Conservation (phyloP, 2,888 invertebrate genomes). For the Griposia aprilina region DNA sequence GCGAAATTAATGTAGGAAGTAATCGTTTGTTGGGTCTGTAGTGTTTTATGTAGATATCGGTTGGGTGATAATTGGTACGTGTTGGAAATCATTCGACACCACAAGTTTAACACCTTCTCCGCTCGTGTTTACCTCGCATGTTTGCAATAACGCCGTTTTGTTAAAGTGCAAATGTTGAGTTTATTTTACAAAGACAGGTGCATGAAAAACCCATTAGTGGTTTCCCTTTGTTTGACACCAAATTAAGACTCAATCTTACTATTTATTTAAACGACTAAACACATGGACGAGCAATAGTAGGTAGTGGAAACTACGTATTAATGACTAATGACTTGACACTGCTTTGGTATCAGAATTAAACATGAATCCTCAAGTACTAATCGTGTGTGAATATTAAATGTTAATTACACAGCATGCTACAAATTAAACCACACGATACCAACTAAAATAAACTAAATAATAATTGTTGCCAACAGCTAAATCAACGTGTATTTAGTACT, state of each 20-base stretch:
- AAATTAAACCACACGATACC: slow-evolving; percentile 47
- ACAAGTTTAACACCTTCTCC: slow-evolving; percentile 83
- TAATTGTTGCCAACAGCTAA: slow-evolving; percentile 61
- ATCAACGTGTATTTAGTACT: slow-evolving; percentile 70
- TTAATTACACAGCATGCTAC: slow-evolving; percentile 35
- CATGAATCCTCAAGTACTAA: slow-evolving; percentile 8
- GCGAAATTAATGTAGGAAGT: slow-evolving; percentile 75
- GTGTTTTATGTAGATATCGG: slow-evolving; percentile 81
- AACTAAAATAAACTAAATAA: slow-evolving; percentile 51
- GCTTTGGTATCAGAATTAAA: neutral
- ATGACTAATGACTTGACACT: slow-evolving; percentile 12
- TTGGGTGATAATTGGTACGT: slow-evolving; percentile 86
- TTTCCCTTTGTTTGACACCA: slow-evolving; percentile 57
- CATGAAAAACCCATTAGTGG: slow-evolving; percentile 73
- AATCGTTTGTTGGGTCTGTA: slow-evolving; percentile 75
- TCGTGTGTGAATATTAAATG: slow-evolving; percentile 34
- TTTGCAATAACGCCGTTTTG: slow-evolving; percentile 83
- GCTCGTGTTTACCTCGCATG: slow-evolving; percentile 78
- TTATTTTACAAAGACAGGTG: slow-evolving; percentile 81
- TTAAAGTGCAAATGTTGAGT: slow-evolving; percentile 80
- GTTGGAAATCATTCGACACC: slow-evolving; percentile 82
- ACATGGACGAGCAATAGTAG: neutral
- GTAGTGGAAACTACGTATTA: slow-evolving; percentile 21
- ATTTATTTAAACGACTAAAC: slow-evolving; percentile 29
- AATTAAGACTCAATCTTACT: slow-evolving; percentile 46